Evolutionary conservation across 2,797 vertebrate genomes (phyloP).

Genomic region (Tokudaia tokunoshimensis): DNA sequence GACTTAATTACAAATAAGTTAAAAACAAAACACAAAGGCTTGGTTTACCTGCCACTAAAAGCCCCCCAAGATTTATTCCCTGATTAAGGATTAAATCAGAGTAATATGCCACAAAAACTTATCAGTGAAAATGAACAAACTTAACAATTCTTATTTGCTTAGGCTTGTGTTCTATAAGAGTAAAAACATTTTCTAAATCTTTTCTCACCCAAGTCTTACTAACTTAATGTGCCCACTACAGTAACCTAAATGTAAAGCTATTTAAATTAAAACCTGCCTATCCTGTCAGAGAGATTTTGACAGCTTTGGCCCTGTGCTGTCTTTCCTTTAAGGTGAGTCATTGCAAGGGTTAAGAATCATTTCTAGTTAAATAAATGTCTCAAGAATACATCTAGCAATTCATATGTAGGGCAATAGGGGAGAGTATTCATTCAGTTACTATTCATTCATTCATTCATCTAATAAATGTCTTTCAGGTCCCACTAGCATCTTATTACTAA

Average conservation of each 20-base stretch:
- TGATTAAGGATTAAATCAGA: conserved; percentile 20
- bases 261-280: not conserved
- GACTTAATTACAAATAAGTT: not conserved
- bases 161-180: not conserved
- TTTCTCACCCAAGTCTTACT: not conserved
- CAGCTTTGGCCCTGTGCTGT: not conserved
- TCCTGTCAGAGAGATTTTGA: conserved; percentile 33
- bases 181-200: not conserved
- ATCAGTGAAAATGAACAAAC: conserved; percentile 28
- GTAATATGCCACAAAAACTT: not conserved
- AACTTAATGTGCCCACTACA: not conserved
- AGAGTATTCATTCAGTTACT: not conserved
- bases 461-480: not conserved
- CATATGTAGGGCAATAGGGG: no score
- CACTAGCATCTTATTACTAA: not conserved
- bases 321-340: conserved; percentile 41
- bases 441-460: conserved; percentile 27
- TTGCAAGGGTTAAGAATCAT: not conserved
- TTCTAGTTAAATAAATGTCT: not conserved
- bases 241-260: not conserved
- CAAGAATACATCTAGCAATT: not conserved
- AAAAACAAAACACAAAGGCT: not conserved
- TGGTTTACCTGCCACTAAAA: not conserved
- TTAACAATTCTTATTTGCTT: not conserved
- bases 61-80: not conserved